Base-by-base conservation (phyloP, 2,797 vertebrate species). In the Sebastolobus altivelis region DNA sequence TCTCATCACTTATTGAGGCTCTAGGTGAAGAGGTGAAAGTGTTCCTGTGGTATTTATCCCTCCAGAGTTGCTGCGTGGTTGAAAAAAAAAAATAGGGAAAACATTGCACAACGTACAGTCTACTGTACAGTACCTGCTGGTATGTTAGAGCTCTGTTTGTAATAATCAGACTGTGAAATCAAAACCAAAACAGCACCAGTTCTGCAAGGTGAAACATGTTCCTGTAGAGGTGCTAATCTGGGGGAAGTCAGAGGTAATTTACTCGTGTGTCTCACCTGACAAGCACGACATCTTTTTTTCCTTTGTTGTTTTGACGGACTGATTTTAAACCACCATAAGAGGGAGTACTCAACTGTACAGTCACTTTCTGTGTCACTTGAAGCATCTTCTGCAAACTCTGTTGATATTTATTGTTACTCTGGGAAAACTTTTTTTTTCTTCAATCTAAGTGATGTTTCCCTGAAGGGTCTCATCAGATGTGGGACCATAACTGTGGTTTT, bases 171-270 rank as follows among this genome's bases (percentile, higher is more conserved):
- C 31, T 5, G 18, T 56, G 59, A 74, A 79, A 82, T 81, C 61
- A 60, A 75, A 82, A 49, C 49, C 54, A 67, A 67, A 87, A 67
- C 27, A 1, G 29, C 18, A 33, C 13, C 40, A 54, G 38, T 16
- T 8, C 3, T 18, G n/a, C 92, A 75, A 35, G 90, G 35, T 60
- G 27, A 31, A 65, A 84, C 92, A 59, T 75, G 88, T 87, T 77
- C 20, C n/a, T 8, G 49, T 4, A 13, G 59, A 88, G 67, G 65
- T 58, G 58, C n/a, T 72, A 43, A 79, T 62, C 58, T 46, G 1
- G 22, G 35, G n/a, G 66, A 33, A 76, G 82, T 73, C 60, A 1
- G 72, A 22, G 12, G 20, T 75, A 0, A 65, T 74, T 62, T 59
- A 4, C 38, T 58, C 0, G 1, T 5, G 46, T 27, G 25, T 49